phyloP scores from a whole-genome alignment of 2,888 invertebrate genomes.

The Sinhomidia bicolor region DNA sequence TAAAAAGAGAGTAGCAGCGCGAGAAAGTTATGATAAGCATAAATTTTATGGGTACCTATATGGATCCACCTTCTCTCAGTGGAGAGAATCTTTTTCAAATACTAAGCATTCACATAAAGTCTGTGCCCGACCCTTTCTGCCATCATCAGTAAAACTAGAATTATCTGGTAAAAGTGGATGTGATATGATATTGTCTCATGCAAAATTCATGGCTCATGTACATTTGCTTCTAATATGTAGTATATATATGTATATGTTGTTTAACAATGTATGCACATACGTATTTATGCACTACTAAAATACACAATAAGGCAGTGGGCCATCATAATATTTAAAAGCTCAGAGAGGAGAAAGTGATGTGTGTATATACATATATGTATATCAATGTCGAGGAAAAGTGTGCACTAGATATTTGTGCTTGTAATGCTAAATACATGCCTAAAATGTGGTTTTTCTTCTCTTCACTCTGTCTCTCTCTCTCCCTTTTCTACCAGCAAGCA shows the following conservation, averaged over 20 bases:
- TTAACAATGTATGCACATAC: not conserved
- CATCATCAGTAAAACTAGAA: conserved; percentile 42
- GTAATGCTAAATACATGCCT: conserved; percentile 30
- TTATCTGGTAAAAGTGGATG: conserved; percentile 48
- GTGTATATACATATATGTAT: no score
- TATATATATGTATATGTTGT: no score
- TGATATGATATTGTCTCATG: conserved; percentile 60
- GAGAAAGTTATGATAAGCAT: conserved; percentile 32
- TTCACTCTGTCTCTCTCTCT: no score
- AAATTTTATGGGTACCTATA: conserved; percentile 10
- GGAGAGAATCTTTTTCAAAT: not conserved
- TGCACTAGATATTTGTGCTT: not conserved
- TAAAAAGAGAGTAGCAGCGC: not conserved
- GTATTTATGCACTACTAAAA: not conserved
- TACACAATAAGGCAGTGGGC: conserved; percentile 3
- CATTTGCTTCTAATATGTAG: no score
- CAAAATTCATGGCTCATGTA: conserved; percentile 48
- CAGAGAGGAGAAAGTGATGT: not conserved
- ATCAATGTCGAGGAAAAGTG: not conserved
- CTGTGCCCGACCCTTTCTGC: not conserved
- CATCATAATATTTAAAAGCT: conserved; percentile 26
- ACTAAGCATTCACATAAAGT: not conserved
- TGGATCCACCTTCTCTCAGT: not conserved
- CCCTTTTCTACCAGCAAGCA: no score
- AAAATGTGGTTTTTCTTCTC: conserved; percentile 42